Conservation (phyloP, 2,888 invertebrate genomes). For the Archips xylosteana region DNA sequence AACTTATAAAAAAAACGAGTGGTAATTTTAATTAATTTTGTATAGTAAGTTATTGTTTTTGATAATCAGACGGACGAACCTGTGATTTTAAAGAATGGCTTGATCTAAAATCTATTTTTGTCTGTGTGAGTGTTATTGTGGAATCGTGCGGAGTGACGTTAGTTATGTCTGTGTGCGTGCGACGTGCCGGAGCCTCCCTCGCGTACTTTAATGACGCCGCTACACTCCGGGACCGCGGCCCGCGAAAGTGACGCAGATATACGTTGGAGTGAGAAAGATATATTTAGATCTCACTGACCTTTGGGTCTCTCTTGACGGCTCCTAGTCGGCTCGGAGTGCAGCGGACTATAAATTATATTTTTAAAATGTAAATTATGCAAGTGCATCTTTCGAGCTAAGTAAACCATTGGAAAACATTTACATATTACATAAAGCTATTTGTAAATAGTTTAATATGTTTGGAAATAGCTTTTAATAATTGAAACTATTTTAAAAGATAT, state of each 20-base stretch:
- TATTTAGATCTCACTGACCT: background rate
- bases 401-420: slow-evolving; percentile 40
- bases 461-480: slow-evolving; percentile 78
- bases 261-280: background rate
- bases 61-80: slow-evolving; percentile 69
- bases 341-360: slow-evolving; percentile 13
- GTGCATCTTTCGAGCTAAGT: slow-evolving; percentile 44
- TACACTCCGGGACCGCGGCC: background rate
- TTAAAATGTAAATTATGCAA: slow-evolving; percentile 37
- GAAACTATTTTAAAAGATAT: slow-evolving; percentile 64
- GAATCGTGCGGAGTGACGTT: slow-evolving; percentile 28
- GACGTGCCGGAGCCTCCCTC: slow-evolving; percentile 22
- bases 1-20: slow-evolving; percentile 65
- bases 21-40: slow-evolving; percentile 71
- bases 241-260: background rate
- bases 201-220: background rate
- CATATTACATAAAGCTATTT: slow-evolving; percentile 68
- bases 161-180: slow-evolving; percentile 25
- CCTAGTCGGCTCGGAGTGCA: background rate
- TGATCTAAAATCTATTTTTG: slow-evolving; percentile 64
- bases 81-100: slow-evolving; percentile 68
- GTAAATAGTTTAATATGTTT: slow-evolving; percentile 72
- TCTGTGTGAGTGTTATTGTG: slow-evolving; percentile 64
- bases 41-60: slow-evolving; percentile 82
- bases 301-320: background rate